A percentile compares a stretch with the other conserved stretches of the same genome.
Evolutionary conservation across 2,888 invertebrate species (phyloP).

Genomic region (Melikaiella ostensackeni): DNA sequence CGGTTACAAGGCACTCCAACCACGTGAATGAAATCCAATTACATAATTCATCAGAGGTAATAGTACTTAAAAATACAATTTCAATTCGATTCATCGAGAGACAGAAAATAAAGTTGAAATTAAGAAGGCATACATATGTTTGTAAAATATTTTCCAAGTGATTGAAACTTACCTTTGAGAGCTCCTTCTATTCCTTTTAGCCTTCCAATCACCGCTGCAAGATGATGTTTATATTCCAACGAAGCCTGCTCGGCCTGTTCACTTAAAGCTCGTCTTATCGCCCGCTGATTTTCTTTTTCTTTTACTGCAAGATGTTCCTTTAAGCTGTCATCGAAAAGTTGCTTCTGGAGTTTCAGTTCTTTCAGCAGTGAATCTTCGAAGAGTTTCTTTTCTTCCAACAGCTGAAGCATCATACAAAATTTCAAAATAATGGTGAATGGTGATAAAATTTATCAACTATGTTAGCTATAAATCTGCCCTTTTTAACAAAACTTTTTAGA

Average conservation of each 20-base stretch:
- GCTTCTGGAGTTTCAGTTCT: constrained; percentile 90
- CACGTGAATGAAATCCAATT: not conserved
- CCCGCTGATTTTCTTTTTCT: constrained; percentile 80
- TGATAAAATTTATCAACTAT: not conserved
- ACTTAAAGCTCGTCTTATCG: constrained; percentile 80
- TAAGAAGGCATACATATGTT: too few relatives aligned
- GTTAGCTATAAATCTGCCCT: too few relatives aligned
- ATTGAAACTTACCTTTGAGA: constrained; percentile 81
- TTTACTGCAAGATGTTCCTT: constrained; percentile 83
- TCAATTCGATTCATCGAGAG: too few relatives aligned
- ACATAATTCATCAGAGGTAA: too few relatives aligned
- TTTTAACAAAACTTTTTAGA: too few relatives aligned
- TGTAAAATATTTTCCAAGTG: not conserved
- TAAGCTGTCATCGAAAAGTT: constrained; percentile 90
- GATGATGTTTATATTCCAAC: constrained; percentile 83
- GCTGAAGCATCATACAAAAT: constrained; percentile 75
- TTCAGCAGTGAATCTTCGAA: constrained; percentile 85
- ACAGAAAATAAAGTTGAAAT: too few relatives aligned
- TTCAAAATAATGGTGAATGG: not conserved
- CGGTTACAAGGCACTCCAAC: too few relatives aligned
- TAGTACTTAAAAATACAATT: too few relatives aligned
- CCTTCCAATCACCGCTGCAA: constrained; percentile 86
- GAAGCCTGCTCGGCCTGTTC: constrained; percentile 85
- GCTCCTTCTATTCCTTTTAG: constrained; percentile 88
- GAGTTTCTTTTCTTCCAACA: constrained; percentile 80